Evolutionary conservation across 2,113 vertebrate genomes (phyloP).

Genomic region (Pluvialis apricaria): DNA sequence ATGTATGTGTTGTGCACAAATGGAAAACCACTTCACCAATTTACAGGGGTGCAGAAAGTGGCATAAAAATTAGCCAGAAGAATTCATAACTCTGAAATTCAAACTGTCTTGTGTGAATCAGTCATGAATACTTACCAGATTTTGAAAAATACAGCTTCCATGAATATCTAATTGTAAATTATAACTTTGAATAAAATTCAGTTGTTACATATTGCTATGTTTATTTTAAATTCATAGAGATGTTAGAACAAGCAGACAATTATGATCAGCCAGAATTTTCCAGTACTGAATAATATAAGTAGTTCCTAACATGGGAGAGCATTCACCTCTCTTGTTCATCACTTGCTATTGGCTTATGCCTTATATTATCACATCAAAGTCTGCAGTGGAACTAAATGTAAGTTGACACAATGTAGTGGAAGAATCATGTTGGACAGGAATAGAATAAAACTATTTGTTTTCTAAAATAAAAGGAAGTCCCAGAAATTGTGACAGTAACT

Average conservation of each 20-base stretch:
- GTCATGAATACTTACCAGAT: neutral
- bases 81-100: neutral
- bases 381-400: neutral
- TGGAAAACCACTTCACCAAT: neutral
- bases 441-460: neutral
- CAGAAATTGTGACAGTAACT: neutral
- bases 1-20: neutral
- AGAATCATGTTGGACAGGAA: neutral
- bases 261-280: neutral
- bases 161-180: neutral
- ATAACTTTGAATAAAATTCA: neutral
- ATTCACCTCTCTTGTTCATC: neutral
- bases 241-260: neutral
- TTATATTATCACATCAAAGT: neutral
- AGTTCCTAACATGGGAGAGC: neutral
- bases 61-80: neutral
- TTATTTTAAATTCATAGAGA: conserved; percentile 32
- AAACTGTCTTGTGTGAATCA: neutral
- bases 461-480: neutral
- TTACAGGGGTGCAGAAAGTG: neutral
- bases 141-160: neutral
- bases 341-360: neutral
- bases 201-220: neutral
- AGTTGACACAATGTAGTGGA: neutral
- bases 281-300: neutral